Conservation (phyloP, 2,113 vertebrate species). For the Tragelaphus strepsiceros region DNA sequence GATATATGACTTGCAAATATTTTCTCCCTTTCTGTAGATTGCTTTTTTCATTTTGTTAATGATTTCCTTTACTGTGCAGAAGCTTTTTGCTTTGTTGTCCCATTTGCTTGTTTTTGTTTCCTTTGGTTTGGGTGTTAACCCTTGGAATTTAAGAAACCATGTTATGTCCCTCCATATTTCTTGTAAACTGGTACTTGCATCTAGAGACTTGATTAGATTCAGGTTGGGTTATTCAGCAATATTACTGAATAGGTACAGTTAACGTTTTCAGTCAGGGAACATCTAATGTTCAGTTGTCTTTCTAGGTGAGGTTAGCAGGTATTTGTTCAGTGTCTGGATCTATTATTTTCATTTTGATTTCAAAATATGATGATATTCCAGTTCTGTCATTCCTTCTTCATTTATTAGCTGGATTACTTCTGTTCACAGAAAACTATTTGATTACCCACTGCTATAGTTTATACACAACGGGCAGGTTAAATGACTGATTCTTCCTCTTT, state of each 20-base stretch:
- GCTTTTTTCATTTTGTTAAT: neutral
- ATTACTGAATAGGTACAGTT: neutral
- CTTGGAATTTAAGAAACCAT: neutral
- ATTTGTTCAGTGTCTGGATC: neutral
- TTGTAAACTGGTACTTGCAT: neutral
- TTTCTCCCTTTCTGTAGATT: neutral
- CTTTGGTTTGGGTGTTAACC: neutral
- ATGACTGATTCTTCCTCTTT: neutral
- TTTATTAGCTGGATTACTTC: neutral
- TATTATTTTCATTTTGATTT: neutral
- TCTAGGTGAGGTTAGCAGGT: neutral
- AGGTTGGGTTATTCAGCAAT: neutral
- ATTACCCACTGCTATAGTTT: neutral
- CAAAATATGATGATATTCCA: neutral
- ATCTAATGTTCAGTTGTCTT: neutral
- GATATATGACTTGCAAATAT: neutral
- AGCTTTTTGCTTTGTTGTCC: neutral
- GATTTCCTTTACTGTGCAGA: neutral
- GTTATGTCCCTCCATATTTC: neutral
- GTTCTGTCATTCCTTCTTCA: neutral
- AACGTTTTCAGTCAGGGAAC: neutral
- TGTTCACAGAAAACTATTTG: neutral
- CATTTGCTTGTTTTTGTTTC: neutral
- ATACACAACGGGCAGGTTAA: neutral
- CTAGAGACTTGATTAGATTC: neutral